Percentiles rank a stretch among this genome's conserved stretches.
phyloP scores from a whole-genome alignment of 2,113 vertebrate species.

The Corythoichthys intestinalis region DNA sequence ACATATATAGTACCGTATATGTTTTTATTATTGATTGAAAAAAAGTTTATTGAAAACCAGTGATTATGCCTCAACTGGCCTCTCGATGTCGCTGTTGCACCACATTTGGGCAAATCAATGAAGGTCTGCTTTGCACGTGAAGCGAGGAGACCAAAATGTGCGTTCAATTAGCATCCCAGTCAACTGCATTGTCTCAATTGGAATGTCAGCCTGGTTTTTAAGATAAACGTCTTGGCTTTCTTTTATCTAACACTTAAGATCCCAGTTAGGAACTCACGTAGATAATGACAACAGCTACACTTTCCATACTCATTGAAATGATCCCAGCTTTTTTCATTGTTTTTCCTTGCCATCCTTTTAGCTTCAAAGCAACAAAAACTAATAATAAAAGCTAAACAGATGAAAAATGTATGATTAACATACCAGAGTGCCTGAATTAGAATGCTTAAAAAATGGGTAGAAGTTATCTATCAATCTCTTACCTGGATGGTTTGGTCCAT shows the following conservation, averaged over 20 bases:
- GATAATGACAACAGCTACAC: not conserved
- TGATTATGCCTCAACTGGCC: slow-evolving; percentile 14
- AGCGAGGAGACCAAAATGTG: slow-evolving; percentile 49
- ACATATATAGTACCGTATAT: not conserved
- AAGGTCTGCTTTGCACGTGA: slow-evolving; percentile 19
- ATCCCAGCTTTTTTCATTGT: not conserved
- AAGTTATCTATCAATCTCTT: too few species aligned
- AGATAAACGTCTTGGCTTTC: slow-evolving; percentile 54
- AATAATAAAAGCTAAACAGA: not conserved
- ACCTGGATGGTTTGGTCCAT: too few species aligned
- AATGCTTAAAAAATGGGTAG: not conserved
- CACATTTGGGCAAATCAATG: slow-evolving; percentile 23
- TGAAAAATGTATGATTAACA: not conserved
- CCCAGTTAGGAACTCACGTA: not conserved
- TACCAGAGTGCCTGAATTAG: not conserved
- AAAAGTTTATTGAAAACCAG: not conserved
- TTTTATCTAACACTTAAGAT: slow-evolving; percentile 47
- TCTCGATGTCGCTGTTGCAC: slow-evolving; percentile 66
- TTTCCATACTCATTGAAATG: not conserved
- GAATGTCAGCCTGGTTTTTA: slow-evolving; percentile 58
- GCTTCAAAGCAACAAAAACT: not conserved
- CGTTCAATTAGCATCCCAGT: slow-evolving; percentile 63
- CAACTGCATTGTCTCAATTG: slow-evolving; percentile 49
- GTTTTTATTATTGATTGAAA: not conserved
- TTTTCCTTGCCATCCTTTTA: not conserved